Evolutionary conservation across 2,113 vertebrate genomes (phyloP).

Genomic region (Morone chrysops): DNA sequence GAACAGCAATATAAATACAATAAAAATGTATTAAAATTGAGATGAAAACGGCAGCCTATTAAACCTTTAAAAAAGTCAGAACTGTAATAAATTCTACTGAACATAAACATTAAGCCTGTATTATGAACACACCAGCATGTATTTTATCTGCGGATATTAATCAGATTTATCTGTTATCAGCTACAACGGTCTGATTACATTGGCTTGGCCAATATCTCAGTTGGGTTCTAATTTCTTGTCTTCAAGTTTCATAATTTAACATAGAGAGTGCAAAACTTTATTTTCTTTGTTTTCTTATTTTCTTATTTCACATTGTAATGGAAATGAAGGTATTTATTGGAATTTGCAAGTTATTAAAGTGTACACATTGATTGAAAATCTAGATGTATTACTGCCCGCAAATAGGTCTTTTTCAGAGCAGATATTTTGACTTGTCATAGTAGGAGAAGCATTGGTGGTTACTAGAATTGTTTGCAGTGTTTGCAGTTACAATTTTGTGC

Average conservation of each 20-base stretch:
- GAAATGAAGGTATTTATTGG: too few relatives aligned
- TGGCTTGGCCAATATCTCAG: too few relatives aligned
- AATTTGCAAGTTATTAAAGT: too few relatives aligned
- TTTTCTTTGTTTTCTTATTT: neutral
- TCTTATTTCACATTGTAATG: neutral
- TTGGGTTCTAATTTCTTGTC: too few relatives aligned
- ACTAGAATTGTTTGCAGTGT: neutral
- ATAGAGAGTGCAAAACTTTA: neutral
- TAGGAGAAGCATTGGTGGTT: neutral
- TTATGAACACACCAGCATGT: neutral
- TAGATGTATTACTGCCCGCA: too few relatives aligned
- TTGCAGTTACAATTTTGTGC: neutral
- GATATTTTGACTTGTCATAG: neutral
- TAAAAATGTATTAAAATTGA: neutral
- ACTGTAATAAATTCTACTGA: neutral
- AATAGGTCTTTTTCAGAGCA: neutral
- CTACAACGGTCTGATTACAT: neutral
- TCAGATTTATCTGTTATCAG: neutral
- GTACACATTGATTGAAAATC: too few relatives aligned
- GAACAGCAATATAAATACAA: neutral
- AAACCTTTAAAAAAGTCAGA: neutral
- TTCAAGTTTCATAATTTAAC: neutral
- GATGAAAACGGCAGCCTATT: neutral
- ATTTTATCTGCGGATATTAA: too few relatives aligned
- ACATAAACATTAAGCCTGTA: neutral